A percentile compares a stretch with the other conserved stretches of the same genome.
These are phyloP conservation scores for Eleutherodactylus coqui DNA, from an alignment of 2,797 vertebrate species.

Conservation along the genomic window DNA sequence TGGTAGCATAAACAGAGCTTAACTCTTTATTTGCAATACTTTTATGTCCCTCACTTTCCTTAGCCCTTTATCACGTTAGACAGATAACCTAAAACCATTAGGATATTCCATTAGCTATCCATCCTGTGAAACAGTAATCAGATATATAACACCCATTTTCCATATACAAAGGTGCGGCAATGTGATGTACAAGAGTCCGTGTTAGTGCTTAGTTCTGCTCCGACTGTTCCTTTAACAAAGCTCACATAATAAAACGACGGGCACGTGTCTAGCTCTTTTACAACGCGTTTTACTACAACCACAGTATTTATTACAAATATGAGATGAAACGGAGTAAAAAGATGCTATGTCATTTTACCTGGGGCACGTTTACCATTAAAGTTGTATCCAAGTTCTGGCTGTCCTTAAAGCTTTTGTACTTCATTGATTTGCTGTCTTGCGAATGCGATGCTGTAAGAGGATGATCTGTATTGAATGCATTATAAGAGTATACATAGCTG, in stretches of 20 bases:
- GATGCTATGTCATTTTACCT: constrained; percentile 67
- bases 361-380: constrained; percentile 50
- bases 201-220: constrained; percentile 12
- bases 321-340: constrained; percentile 47
- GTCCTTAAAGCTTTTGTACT: constrained; percentile 29
- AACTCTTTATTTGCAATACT: not conserved
- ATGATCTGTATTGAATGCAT: constrained; percentile 62
- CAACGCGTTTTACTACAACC: constrained; percentile 21
- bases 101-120: not conserved
- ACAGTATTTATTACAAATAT: constrained; percentile 40
- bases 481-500: constrained; percentile 60
- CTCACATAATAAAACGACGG: not conserved
- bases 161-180: not conserved
- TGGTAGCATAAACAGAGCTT: not conserved
- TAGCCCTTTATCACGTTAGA: not conserved
- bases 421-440: constrained; percentile 45
- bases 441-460: constrained; percentile 58
- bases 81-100: not conserved
- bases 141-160: constrained; percentile 8
- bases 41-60: not conserved
- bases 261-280: constrained; percentile 17
- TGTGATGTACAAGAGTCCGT: not conserved
- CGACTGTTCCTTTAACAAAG: constrained; percentile 16
- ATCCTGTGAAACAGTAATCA: not conserved
- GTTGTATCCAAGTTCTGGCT: constrained; percentile 46